Evolutionary conservation across 2,113 vertebrate genomes (phyloP).

Genomic region (Callospermophilus lateralis): DNA sequence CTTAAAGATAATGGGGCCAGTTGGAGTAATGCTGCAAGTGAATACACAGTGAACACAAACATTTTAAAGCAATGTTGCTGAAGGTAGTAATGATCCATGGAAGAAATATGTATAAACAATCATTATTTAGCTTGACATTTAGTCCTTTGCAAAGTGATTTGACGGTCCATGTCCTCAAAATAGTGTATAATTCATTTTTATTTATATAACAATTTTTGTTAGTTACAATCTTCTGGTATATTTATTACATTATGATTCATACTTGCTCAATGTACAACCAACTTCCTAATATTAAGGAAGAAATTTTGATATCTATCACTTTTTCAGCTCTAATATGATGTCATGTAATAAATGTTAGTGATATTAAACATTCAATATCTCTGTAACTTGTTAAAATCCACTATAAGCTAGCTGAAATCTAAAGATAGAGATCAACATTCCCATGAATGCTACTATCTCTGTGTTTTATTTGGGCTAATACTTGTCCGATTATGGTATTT

Average conservation of each 20-base stretch:
- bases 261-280: conserved; percentile 20
- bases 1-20: conserved; percentile 42
- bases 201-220: conserved; percentile 78
- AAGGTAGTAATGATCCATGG: conserved; percentile 42
- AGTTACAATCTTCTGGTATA: conserved; percentile 68
- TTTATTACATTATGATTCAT: conserved; percentile 78
- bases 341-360: conserved; percentile 50
- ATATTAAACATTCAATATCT: conserved; percentile 57
- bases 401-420: not conserved
- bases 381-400: conserved; percentile 45
- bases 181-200: conserved; percentile 77
- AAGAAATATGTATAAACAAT: conserved; percentile 65
- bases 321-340: conserved; percentile 45
- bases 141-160: conserved; percentile 70
- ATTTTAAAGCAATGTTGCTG: conserved; percentile 49
- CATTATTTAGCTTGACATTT: conserved; percentile 78
- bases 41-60: conserved; percentile 27
- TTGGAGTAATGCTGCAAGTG: conserved; percentile 6
- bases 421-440: not conserved
- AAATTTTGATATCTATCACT: conserved; percentile 64
- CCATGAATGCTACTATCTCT: not conserved
- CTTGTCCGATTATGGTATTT: not conserved
- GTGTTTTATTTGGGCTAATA: not conserved
- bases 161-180: conserved; percentile 70
- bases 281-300: conserved; percentile 61